Base-by-base conservation (phyloP, 2,113 vertebrate genomes). In the Hiodon alosoides region DNA sequence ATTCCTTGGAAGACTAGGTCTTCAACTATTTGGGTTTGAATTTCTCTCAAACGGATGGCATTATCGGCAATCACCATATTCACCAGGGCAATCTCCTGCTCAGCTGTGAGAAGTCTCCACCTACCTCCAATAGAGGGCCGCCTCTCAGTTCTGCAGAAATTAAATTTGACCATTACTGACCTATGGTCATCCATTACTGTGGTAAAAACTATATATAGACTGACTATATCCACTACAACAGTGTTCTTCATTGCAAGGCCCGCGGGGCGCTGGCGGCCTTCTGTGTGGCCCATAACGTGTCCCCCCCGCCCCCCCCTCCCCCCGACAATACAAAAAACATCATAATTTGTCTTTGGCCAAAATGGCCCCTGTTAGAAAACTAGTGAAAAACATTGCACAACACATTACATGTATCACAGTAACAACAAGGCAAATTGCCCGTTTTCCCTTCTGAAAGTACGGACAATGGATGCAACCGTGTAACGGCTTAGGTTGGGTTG, bases 1-100 rank as follows among this genome's bases (percentile, higher is more conserved):
- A 64, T 73, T 10, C 51, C 59, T 72, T 61, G 46, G 71, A 72
- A 72, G 55, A 60, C 58, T 48, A 72, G 72, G 61, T 73, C 72
- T 53, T 73, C 59, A 73, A 53, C 59, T 64, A 64, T 73, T 65
- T 64, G 16, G n/a, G 52, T 46, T 52, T 69, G 67, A 69, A 69
- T 69, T 69, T 50, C 67, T 48, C 67, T 69, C n/a, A 69, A 69
- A 69, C 11, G 16, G 54, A 57, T 69, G 67, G 67, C 51, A 69
- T 71, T 71, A 58, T 47, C 57, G 52, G 52, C 54, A 71, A 71
- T 71, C 53, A 55, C 69, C 69, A 69, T 69, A 31, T 53, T 69
- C 69, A 71, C 69, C 69, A 71, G n/a, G 69, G 31, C 55, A 71
- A 53, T 61, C 10, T 10, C 14, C 69, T 71, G 69, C 17, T 71